Evolutionary conservation across 1,140 invertebrate genomes (phyloP).

Genomic region (Zeugodacus cucurbitae): DNA sequence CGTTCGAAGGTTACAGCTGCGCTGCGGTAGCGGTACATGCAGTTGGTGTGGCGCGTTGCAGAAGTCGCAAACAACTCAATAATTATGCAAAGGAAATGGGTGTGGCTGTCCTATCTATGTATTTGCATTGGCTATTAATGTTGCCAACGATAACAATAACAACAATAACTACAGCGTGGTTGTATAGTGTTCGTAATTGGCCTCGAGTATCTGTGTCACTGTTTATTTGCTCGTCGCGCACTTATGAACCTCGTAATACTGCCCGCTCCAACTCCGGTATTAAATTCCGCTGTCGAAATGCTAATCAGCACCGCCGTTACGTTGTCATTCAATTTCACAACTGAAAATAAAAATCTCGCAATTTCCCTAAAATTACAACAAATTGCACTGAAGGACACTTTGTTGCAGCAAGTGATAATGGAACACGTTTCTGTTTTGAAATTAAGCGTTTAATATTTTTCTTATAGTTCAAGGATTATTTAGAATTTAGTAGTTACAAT

Average conservation of each 20-base stretch:
- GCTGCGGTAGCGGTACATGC: not conserved
- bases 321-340: not conserved
- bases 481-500: too few relatives aligned
- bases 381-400: not conserved
- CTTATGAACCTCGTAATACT: not conserved
- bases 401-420: not conserved
- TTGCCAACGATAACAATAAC: not conserved
- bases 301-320: not conserved
- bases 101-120: conserved; percentile 19
- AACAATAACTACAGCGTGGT: not conserved
- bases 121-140: conserved; percentile 40
- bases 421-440: not conserved
- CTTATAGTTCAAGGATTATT: too few relatives aligned
- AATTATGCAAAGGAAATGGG: conserved; percentile 29
- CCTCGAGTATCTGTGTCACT: conserved; percentile 36
- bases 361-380: not conserved
- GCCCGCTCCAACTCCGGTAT: not conserved
- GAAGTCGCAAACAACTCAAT: conserved; percentile 10
- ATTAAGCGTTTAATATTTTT: too few relatives aligned
- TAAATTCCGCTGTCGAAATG: conserved; percentile 11
- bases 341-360: not conserved
- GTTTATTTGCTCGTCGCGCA: not conserved
- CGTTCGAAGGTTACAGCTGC: not conserved
- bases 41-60: not conserved
- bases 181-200: conserved; percentile 7